Base-by-base conservation (phyloP, 2,113 vertebrate species). In the Stigmatopora argus region DNA sequence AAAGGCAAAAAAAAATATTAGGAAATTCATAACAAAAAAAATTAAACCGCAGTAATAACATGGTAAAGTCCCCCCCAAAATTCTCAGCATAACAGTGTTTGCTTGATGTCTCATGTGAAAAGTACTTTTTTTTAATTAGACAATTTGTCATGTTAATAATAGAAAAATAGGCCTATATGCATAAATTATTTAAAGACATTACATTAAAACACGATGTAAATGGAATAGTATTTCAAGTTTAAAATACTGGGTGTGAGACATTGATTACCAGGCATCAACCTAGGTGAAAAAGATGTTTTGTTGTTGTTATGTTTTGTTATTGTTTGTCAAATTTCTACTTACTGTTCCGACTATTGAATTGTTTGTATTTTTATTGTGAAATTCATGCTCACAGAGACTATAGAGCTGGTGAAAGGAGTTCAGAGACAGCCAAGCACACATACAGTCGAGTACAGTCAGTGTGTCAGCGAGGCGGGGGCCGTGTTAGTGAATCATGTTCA, bases 401-500 rank as follows among this genome's bases (percentile, higher is more conserved):
- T 18, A 51, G 48, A 49, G 17, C 47, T 49, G 5, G 15, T 14
- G 17, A 49, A n/a, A 49, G 47, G 17, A 51, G 48, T 51, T 51
- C 18, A 51, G 48, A n/a, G 48, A 52, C 49, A 14, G 21, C 52
- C 21, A 55, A 14, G 21, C 21, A n/a, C 52, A 26, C 11, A 14
- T 12, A 55, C 8, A 51, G 49, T 19, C 49, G 48, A 51, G 18
- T 49, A 35, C 0, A 52, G 68, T 60, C 23, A 44, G 59, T 60
- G 35, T 69, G 21, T 53, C 34, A 71, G 71, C 23, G 41, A 66
- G 44, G 44, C 74, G 68, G 47, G 64, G 47, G 64, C 58, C 68
- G 65, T 88, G 88, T 90, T 89, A 87, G 88, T 89, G 88, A 90
- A 88, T 85, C 77, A 64, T 84, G 89, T 90, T 88, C 21, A 70